A percentile compares a stretch with the other conserved stretches of the same genome.
phyloP scores from a whole-genome alignment of 2,797 vertebrate genomes.

The Danio aesculapii region DNA sequence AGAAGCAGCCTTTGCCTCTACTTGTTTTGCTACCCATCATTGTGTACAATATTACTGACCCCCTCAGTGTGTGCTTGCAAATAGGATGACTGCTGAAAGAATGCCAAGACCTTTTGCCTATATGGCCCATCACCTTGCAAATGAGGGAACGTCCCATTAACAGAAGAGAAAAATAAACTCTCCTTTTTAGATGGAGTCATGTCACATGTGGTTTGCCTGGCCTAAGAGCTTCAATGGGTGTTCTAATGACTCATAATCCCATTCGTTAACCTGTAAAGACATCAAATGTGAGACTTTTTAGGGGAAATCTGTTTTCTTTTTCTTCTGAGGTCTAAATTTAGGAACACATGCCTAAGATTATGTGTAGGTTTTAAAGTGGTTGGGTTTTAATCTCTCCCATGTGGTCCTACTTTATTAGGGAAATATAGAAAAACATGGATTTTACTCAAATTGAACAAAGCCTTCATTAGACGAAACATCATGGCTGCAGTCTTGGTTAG shows the following conservation, averaged over 20 bases:
- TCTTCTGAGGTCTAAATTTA: constrained; percentile 12
- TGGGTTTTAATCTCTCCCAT: background rate
- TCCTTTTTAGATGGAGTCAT: constrained; percentile 15
- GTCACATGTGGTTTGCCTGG: constrained; percentile 35
- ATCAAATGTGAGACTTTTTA: background rate
- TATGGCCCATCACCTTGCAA: constrained; percentile 34
- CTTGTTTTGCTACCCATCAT: constrained; percentile 10
- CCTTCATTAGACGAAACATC: background rate
- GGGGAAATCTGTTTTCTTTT: background rate
- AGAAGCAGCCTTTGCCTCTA: constrained; percentile 36
- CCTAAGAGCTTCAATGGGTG: background rate
- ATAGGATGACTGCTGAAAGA: constrained; percentile 22
- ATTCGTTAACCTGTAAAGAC: background rate
- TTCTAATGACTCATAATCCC: constrained; percentile 26
- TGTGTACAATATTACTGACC: constrained; percentile 7
- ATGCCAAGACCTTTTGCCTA: constrained; percentile 49
- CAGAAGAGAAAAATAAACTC: constrained; percentile 41
- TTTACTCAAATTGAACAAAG: background rate
- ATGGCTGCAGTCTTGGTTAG: background rate
- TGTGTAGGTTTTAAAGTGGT: background rate
- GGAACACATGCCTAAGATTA: constrained; percentile 3
- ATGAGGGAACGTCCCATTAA: constrained; percentile 32
- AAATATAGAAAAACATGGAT: background rate
- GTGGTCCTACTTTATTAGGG: background rate
- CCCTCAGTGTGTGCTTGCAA: constrained; percentile 1